Evolutionary conservation across 2,797 vertebrate genomes (phyloP).

Genomic region (Tokudaia muenninki): DNA sequence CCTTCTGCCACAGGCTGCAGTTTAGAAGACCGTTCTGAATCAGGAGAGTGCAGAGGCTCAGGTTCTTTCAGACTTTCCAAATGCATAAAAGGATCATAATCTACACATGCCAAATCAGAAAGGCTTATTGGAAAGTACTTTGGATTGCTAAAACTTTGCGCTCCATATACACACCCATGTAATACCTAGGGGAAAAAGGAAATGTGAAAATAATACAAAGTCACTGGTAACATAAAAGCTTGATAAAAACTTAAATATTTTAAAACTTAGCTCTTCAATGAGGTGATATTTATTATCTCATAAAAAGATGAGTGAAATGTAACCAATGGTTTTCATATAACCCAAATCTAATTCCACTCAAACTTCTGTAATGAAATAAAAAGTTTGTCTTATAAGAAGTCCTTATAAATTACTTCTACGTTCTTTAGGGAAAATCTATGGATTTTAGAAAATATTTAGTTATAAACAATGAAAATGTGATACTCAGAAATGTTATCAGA

Average conservation of each 20-base stretch:
- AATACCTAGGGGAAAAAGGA: conserved; percentile 91
- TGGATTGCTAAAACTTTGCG: conserved; percentile 96
- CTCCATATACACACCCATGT: conserved; percentile 98
- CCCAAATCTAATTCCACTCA: conserved; percentile 49
- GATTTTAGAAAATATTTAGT: conserved; percentile 41
- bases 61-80: conserved; percentile 97
- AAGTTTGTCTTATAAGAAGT: background rate
- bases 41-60: conserved; percentile 98
- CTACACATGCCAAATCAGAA: conserved; percentile 94
- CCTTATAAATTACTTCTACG: conserved; percentile 52
- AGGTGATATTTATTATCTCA: conserved; percentile 54
- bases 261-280: conserved; percentile 59
- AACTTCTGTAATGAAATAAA: conserved; percentile 46
- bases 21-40: conserved; percentile 97
- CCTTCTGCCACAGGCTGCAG: conserved; percentile 98
- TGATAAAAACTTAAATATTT: conserved; percentile 48
- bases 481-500: conserved; percentile 51
- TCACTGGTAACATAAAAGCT: conserved; percentile 15
- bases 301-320: conserved; percentile 24
- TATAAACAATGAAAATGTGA: conserved; percentile 70
- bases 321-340: conserved; percentile 16
- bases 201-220: conserved; percentile 12
- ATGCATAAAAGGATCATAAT: conserved; percentile 97
- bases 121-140: conserved; percentile 97
- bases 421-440: background rate